phyloP scores from a whole-genome alignment of 2,888 invertebrate genomes.

The Diachrysia chrysitis region DNA sequence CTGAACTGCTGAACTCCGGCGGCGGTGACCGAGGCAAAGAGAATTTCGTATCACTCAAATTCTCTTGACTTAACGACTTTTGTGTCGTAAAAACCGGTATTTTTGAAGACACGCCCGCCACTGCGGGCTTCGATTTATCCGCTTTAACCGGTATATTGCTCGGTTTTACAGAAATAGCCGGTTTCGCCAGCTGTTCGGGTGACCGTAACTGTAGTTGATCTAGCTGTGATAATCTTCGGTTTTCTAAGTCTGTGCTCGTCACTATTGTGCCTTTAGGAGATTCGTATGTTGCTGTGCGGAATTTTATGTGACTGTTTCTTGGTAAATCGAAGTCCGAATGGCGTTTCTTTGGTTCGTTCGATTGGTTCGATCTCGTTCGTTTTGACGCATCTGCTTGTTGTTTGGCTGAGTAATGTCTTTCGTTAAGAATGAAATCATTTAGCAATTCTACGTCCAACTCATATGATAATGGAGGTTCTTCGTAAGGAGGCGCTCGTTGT shows the following conservation, averaged over 20 bases:
- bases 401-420: constrained; percentile 82
- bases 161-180: constrained; percentile 81
- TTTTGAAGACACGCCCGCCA: constrained; percentile 82
- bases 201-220: constrained; percentile 83
- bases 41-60: constrained; percentile 80
- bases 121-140: constrained; percentile 73
- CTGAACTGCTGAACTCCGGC: constrained; percentile 79
- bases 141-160: constrained; percentile 85
- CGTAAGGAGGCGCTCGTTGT: constrained; percentile 77
- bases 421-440: constrained; percentile 86
- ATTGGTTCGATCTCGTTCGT: constrained; percentile 78
- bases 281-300: constrained; percentile 91
- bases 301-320: constrained; percentile 89
- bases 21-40: constrained; percentile 83
- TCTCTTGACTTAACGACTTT: constrained; percentile 87
- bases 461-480: constrained; percentile 79
- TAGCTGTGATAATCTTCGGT: constrained; percentile 89
- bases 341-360: constrained; percentile 85
- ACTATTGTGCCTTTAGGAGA: constrained; percentile 88
- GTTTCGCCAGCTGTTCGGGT: constrained; percentile 74
- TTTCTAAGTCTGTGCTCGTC: constrained; percentile 86
- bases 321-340: constrained; percentile 87
- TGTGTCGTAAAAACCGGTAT: constrained; percentile 85
- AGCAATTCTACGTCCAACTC: constrained; percentile 83
- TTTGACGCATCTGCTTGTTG: constrained; percentile 78